These are phyloP conservation scores for Globicephala melas DNA, from an alignment of 2,113 vertebrate genomes.

Conservation along the genomic window DNA sequence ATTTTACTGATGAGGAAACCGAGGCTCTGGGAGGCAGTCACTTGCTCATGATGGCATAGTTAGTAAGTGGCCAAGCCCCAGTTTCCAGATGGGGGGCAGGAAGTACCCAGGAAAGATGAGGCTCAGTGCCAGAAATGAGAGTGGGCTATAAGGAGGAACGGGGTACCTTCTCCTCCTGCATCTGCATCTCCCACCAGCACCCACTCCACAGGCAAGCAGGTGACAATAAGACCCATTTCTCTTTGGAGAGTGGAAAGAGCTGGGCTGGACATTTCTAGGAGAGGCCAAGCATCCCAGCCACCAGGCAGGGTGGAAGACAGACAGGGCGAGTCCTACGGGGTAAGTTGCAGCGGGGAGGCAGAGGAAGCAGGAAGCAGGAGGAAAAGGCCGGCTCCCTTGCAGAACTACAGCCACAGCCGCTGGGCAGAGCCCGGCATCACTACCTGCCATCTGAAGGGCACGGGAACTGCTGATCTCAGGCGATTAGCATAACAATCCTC, in stretches of 20 bases:
- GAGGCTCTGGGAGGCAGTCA: neutral
- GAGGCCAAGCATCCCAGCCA: neutral
- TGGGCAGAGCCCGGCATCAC: neutral
- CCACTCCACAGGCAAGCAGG: neutral
- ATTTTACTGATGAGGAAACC: slow-evolving; percentile 15
- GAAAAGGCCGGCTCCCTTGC: neutral
- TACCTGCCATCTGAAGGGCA: slow-evolving; percentile 82
- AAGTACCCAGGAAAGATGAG: neutral
- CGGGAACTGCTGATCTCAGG: slow-evolving; percentile 83
- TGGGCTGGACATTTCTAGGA: neutral
- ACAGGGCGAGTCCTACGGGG: neutral
- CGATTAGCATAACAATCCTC: slow-evolving; percentile 88
- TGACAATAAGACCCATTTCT: neutral
- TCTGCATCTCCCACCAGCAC: neutral
- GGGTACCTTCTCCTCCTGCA: neutral
- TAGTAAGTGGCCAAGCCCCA: neutral
- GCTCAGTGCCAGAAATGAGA: neutral
- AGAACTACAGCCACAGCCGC: neutral
- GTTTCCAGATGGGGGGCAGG: neutral
- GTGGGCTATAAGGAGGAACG: neutral
- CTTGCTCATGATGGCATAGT: neutral
- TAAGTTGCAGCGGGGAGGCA: neutral
- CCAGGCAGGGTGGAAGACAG: neutral
- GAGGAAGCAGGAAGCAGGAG: neutral
- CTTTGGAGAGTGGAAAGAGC: neutral